These are phyloP conservation scores for Chaenocephalus aceratus DNA, from an alignment of 2,113 vertebrate species.

Conservation along the genomic window DNA sequence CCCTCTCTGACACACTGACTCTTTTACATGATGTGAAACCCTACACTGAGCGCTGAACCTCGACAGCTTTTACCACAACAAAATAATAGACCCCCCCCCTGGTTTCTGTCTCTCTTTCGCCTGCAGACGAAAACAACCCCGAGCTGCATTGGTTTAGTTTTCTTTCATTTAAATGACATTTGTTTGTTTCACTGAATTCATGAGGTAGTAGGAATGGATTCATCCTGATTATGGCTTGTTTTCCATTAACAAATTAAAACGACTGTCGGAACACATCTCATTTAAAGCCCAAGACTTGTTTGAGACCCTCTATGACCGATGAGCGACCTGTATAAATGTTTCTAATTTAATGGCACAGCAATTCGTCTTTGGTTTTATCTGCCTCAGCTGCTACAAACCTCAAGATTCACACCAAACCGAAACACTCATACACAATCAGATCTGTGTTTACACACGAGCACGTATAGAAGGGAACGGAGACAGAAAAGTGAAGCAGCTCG, in stretches of 20 bases:
- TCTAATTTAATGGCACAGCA: constrained; percentile 27
- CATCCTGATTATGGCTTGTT: constrained; percentile 60
- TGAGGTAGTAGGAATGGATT: constrained; percentile 77
- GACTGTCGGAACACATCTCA: not conserved
- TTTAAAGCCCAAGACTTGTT: not conserved
- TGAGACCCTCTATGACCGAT: constrained; percentile 7
- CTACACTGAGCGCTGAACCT: constrained; percentile 24
- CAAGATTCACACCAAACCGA: constrained; percentile 20
- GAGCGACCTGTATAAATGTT: not conserved
- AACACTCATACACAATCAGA: constrained; percentile 5
- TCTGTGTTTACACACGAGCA: constrained; percentile 10
- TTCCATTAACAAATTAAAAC: constrained; percentile 27
- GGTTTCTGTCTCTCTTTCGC: not conserved
- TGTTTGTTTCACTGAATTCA: constrained; percentile 28
- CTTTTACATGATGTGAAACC: constrained; percentile 65
- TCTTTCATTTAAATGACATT: not conserved
- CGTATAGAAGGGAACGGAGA: not conserved
- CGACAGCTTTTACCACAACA: constrained; percentile 54
- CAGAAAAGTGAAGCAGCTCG: constrained; percentile 25
- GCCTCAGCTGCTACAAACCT: constrained; percentile 60
- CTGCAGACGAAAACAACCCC: constrained; percentile 37
- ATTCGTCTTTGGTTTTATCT: constrained; percentile 69
- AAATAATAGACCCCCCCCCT: not conserved
- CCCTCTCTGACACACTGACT: constrained; percentile 61
- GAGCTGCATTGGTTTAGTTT: constrained; percentile 5